phyloP scores from a whole-genome alignment of 2,113 vertebrate species.

The Callopanchax toddi region DNA sequence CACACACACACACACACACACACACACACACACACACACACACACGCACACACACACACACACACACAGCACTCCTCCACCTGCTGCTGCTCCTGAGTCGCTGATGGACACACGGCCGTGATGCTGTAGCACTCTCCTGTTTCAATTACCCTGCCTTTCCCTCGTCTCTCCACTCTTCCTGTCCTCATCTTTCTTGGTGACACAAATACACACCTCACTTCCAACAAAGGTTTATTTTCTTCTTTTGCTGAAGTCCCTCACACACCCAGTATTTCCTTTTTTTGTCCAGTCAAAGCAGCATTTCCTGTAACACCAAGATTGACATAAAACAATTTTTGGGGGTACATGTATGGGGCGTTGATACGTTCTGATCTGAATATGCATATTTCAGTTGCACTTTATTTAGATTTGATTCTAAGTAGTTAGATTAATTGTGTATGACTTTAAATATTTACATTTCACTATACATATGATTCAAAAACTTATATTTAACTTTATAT shows the following conservation, averaged over 20 bases:
- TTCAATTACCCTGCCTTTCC: conserved; percentile 56
- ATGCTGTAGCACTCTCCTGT: conserved; percentile 45
- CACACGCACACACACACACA: not conserved
- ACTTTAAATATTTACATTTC: too few species aligned
- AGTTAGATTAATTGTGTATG: too few species aligned
- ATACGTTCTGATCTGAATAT: too few species aligned
- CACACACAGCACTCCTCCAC: conserved; percentile 43
- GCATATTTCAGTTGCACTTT: too few species aligned
- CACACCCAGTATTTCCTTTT: not conserved
- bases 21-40: too few species aligned
- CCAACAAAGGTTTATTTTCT: conserved; percentile 49
- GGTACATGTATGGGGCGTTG: too few species aligned
- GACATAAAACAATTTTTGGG: too few species aligned
- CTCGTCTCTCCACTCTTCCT: not conserved
- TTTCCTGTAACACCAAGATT: conserved; percentile 40
- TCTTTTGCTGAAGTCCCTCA: conserved; percentile 21
- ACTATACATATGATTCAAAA: too few species aligned
- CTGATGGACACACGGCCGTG: conserved; percentile 52
- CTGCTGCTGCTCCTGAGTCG: conserved; percentile 26
- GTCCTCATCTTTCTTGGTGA: conserved; percentile 21
- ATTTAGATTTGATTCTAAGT: too few species aligned
- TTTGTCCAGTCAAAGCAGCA: conserved; percentile 24
- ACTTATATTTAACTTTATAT: too few species aligned
- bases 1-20: conserved; percentile 48
- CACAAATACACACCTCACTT: conserved; percentile 37